Percentiles rank a stretch among this genome's conserved stretches.
Conservation (phyloP, 2,113 vertebrate species). For the Saguinus midas region DNA sequence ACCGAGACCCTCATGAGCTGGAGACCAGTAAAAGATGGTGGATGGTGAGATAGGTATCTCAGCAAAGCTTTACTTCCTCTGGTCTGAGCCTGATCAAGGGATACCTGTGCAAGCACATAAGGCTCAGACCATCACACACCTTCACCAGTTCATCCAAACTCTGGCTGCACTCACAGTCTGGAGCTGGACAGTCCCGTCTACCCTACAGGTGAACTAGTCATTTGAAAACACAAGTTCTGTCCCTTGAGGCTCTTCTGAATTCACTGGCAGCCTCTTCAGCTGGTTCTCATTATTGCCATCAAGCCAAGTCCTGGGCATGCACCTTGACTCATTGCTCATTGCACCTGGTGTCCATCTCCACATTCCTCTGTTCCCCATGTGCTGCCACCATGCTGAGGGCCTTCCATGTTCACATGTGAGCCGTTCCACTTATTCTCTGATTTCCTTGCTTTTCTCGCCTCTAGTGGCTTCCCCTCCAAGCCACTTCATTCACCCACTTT, state of each 20-base stretch:
- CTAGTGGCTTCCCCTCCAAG: background rate
- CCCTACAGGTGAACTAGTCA: no score
- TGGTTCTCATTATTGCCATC: background rate
- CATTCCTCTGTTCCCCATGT: background rate
- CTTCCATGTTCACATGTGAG: background rate
- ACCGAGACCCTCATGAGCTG: background rate
- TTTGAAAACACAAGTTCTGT: background rate
- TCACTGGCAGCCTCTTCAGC: background rate
- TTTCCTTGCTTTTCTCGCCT: background rate
- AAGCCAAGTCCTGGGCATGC: background rate
- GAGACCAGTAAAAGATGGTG: background rate
- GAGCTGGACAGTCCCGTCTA: background rate
- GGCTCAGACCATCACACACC: background rate
- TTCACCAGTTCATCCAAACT: background rate
- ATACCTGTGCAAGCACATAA: accelerated
- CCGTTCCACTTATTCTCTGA: no score
- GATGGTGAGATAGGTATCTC: background rate
- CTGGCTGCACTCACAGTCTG: background rate
- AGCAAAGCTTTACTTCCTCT: background rate
- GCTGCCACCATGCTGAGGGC: background rate
- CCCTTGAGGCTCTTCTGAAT: background rate
- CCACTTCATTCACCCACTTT: background rate
- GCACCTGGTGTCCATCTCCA: accelerated
- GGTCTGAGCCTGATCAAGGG: background rate
- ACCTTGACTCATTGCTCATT: background rate